phyloP scores from a whole-genome alignment of 2,113 vertebrate species.

The Podiceps cristatus region DNA sequence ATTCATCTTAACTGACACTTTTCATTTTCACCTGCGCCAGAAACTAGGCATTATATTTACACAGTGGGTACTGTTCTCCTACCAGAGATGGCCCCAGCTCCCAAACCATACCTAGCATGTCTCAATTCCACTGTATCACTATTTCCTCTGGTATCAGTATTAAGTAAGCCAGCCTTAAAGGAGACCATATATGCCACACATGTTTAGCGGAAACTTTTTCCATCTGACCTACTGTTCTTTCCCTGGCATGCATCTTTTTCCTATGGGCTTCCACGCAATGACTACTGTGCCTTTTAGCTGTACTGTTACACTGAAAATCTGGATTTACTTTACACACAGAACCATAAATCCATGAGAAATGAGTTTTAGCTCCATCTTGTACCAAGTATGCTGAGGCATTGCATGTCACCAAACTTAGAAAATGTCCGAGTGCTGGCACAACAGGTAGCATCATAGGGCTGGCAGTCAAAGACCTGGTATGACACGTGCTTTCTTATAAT shows the following conservation, averaged over 20 bases:
- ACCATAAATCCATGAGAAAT: not conserved
- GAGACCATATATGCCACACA: not conserved
- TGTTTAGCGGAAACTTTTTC: not conserved
- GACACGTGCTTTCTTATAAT: not conserved
- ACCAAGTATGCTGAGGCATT: not conserved
- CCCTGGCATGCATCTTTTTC: not conserved
- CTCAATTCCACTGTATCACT: not conserved
- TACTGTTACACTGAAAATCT: not conserved
- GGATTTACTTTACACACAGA: not conserved
- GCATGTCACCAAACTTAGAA: not conserved
- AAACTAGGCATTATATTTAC: not conserved
- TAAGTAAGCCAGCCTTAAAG: not conserved
- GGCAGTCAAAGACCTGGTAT: not conserved
- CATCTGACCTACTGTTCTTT: not conserved
- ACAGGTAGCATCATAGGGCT: not conserved
- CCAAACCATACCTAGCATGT: not conserved
- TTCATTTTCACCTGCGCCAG: not conserved
- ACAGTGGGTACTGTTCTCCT: not conserved
- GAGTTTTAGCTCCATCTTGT: not conserved
- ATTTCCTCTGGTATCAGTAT: not conserved
- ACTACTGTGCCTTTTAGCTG: not conserved
- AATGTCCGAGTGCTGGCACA: not conserved
- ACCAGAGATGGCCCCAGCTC: not conserved
- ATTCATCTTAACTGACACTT: not conserved
- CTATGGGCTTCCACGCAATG: not conserved